Evolutionary conservation across 2,797 vertebrate genomes (phyloP), one percentile per base, ranked within the genome.

Genomic region (Halcyon leucocephala): DNA sequence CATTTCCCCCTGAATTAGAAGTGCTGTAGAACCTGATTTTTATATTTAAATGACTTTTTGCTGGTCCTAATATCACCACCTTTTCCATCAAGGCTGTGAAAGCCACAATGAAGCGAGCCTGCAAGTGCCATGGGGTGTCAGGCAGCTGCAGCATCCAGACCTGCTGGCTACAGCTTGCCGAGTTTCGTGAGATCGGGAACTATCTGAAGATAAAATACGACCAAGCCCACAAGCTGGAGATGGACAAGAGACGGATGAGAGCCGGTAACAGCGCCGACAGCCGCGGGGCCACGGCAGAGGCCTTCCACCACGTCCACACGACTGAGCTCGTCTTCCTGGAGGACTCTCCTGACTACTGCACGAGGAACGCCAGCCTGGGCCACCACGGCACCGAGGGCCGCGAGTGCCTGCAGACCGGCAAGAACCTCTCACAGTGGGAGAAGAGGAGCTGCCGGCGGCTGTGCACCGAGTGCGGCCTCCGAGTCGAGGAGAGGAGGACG

Each of bases 131-230:
- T 1, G 99, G 99, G 5, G 99, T 99, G 84, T 99, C 99, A 0
- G 99, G 99, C 79, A 99, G 99, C 97, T 99, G 99, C 97, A 99
- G 98, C 95, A 97, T 99, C 91, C 99, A 99, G 94, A 99, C 99
- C 1, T 99, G 99, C 92, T 99, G 99, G 99, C 98, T 99, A 97
- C 99, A 99, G 96, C 98, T 99, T 11, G 98, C 99, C 2, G 99
- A 99, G 42, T 99, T 99, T 93, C 98, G 99, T 2, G 99, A 99
- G 57, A 97, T 99, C 10, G 99, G 99, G 3, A 98, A 98, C 97
- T 99, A 99, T 95, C 97, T 99, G 90, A 99, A 99, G 96, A 95
- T 98, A 58, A 99, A 99, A 89, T 98, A 99, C 7, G 97, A 98
- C 57, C 98, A 97, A 16, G 99, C 99, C 4, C 98, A 98, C 94